A percentile compares a stretch with the other conserved stretches of the same genome.
phyloP scores from a whole-genome alignment of 2,888 invertebrate species.

The Drosophila pseudotalamancana region DNA sequence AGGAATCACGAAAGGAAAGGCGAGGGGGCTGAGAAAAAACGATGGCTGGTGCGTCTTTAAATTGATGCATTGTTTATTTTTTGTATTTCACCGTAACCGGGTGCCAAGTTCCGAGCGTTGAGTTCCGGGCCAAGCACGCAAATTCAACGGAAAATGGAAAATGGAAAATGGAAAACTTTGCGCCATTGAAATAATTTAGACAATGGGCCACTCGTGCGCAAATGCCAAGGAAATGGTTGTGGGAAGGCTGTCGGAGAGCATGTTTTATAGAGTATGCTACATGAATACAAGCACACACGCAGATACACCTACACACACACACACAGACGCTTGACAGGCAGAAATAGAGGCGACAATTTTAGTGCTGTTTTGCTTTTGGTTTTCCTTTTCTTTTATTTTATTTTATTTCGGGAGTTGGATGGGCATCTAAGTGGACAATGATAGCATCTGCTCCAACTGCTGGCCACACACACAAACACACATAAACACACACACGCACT shows the following conservation, averaged over 20 bases:
- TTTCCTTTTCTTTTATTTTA: constrained; percentile 5
- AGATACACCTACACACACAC: constrained; percentile 1
- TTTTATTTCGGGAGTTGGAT: constrained; percentile 20
- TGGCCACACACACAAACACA: constrained; percentile 1
- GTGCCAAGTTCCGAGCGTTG: constrained; percentile 5
- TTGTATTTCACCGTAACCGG: constrained; percentile 17
- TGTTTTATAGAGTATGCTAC: constrained; percentile 19
- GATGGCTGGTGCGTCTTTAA: constrained; percentile 59
- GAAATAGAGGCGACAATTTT: constrained; percentile 59
- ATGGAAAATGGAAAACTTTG: constrained; percentile 60
- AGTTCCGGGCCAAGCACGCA: constrained; percentile 32
- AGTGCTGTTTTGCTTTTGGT: constrained; percentile 41
- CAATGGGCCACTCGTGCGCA: constrained; percentile 75
- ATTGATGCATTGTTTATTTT: constrained; percentile 71
- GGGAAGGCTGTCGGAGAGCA: constrained; percentile 14
- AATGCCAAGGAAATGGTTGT: constrained; percentile 48
- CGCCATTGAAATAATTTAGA: constrained; percentile 71
- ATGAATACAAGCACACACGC: constrained; percentile 7
- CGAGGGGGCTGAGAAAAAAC: constrained; percentile 26
- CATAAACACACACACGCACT: constrained; percentile 12
- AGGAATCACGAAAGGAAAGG: constrained; percentile 55
- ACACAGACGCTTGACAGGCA: constrained; percentile 9
- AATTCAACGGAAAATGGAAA: constrained; percentile 63
- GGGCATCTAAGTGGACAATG: constrained; percentile 26
- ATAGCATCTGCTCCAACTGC: constrained; percentile 13